phyloP scores from a whole-genome alignment of 1,140 invertebrate species.

The Brachionus asplanchnoidis region DNA sequence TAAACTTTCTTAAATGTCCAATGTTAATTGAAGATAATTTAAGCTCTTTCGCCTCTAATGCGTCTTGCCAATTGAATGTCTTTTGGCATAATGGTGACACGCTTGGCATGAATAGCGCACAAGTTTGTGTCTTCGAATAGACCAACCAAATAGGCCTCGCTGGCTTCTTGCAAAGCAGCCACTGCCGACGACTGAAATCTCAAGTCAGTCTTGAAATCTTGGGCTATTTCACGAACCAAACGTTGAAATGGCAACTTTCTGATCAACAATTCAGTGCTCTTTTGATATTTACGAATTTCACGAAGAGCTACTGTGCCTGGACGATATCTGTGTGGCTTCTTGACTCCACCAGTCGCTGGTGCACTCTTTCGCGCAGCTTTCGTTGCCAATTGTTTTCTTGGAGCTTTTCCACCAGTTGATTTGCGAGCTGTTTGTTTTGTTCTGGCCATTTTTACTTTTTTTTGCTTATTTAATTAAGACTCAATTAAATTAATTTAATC shows the following conservation, averaged over 20 bases:
- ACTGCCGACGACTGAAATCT: slow-evolving; percentile 62
- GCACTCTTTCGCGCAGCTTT: slow-evolving; percentile 65
- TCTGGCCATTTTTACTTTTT: slow-evolving; percentile 63
- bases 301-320: slow-evolving; percentile 77
- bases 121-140: slow-evolving; percentile 85
- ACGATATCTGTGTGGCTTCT: slow-evolving; percentile 61
- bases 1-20: neutral
- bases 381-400: slow-evolving; percentile 59
- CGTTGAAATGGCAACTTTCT: slow-evolving; percentile 78
- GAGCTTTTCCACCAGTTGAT: slow-evolving; percentile 60
- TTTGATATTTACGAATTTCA: slow-evolving; percentile 80
- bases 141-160: slow-evolving; percentile 78
- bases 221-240: slow-evolving; percentile 76
- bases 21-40: slow-evolving; percentile 41
- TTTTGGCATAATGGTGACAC: slow-evolving; percentile 91
- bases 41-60: slow-evolving; percentile 53
- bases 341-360: slow-evolving; percentile 60
- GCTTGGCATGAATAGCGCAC: slow-evolving; percentile 87
- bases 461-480: slow-evolving; percentile 7
- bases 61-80: slow-evolving; percentile 69
- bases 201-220: slow-evolving; percentile 67
- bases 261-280: slow-evolving; percentile 73
- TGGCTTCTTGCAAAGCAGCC: slow-evolving; percentile 66
- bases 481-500: no score
- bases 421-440: slow-evolving; percentile 76